Evolutionary conservation across 2,888 invertebrate species (phyloP), one percentile per base, ranked within the genome.

Genomic region (Drosophila paucipuncta): DNA sequence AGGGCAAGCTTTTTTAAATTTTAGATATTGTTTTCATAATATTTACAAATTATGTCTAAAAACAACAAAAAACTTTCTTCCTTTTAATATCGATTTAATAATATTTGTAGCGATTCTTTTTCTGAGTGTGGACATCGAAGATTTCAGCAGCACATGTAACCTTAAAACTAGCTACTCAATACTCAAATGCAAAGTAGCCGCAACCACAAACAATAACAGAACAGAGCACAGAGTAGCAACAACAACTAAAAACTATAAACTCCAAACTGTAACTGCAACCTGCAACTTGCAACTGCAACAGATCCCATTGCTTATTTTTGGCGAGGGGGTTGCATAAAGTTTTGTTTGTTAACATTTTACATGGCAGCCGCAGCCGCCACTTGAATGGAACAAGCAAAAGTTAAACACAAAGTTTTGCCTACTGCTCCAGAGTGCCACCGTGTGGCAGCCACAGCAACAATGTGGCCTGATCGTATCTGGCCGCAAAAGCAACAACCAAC

Each of bases 381-480:
- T 86, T 87, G 74, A 84, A 70, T 73, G 61, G 55, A 82, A 86
- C 90, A 88, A 82, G 82, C 89, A 80, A 86, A 90, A 87, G 89
- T 87, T 86, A 73, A 84, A 59, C 55, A 54, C 73, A 77, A 90
- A 87, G 73, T 87, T 85, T 83, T 60, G 72, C 47, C 86, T 68
- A 70, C 82, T 81, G 75, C 73, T 68, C 58, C 57, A 60, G 70
- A 71, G 41, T 25, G 47, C 47, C 47, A 54, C 64, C 35, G 39
- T 47, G 60, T 52, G 37, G 54, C 72, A 61, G 63, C 76, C 28
- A 47, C 47, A 54, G 52, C 78, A 77, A 78, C 81, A 78, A 59
- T 73, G 81, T 81, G 35, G 58, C 53, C 43, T 52, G 43, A 25
- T 52, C 62, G 52, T 74, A 79, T 78, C 75, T 63, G 49, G 60